Percentiles rank a stretch among this genome's conserved stretches.
Conservation (phyloP, 2,888 invertebrate genomes). For the Pecten maximus region DNA sequence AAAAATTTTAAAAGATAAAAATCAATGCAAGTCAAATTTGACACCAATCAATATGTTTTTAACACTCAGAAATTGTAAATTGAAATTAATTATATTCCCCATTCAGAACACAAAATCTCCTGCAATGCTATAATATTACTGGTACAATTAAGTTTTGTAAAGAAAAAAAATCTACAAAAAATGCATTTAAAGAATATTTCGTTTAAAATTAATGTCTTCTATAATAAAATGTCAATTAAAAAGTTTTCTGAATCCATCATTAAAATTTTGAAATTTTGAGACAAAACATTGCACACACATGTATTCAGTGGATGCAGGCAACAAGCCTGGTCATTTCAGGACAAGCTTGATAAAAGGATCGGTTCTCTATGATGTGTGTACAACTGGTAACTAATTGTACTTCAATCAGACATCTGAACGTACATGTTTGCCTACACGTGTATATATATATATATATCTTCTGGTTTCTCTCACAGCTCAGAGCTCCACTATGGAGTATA, state of each 20-base stretch:
- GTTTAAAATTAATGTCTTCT: too few relatives aligned
- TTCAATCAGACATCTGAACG: not conserved
- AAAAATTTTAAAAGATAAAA: too few relatives aligned
- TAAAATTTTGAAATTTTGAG: not conserved
- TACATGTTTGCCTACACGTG: not conserved
- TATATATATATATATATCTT: not conserved
- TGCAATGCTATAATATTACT: too few relatives aligned
- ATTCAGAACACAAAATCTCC: too few relatives aligned
- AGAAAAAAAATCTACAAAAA: too few relatives aligned
- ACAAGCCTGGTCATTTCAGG: not conserved
- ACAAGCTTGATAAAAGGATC: not conserved
- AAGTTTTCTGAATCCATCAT: not conserved
- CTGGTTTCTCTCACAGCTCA: conserved; percentile 5
- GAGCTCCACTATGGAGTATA: not conserved
- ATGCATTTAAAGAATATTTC: too few relatives aligned
- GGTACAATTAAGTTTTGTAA: too few relatives aligned
- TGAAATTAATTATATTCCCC: too few relatives aligned
- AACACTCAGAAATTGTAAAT: too few relatives aligned
- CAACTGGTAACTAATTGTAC: conserved; percentile 15
- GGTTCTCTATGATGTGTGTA: not conserved
- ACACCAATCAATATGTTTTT: too few relatives aligned
- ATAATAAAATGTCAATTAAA: too few relatives aligned
- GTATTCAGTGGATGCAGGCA: not conserved
- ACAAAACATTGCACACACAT: not conserved
- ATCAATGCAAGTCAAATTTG: too few relatives aligned